These are phyloP conservation scores for Sandelia bainsii DNA, from an alignment of 2,797 vertebrate genomes.

Conservation along the genomic window DNA sequence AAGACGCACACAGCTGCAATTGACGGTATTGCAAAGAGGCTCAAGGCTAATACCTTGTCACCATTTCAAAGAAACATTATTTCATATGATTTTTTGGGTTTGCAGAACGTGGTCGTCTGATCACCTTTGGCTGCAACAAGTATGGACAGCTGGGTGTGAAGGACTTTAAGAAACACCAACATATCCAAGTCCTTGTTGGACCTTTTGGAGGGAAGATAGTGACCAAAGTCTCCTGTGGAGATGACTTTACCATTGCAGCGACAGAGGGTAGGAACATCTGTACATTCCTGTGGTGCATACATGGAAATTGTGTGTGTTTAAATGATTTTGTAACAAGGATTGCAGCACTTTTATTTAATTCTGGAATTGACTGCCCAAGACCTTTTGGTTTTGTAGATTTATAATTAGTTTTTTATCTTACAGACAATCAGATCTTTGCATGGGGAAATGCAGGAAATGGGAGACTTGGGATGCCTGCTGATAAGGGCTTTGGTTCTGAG, in stretches of 20 bases:
- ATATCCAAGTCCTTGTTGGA: constrained; percentile 93
- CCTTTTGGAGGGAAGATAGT: constrained; percentile 95
- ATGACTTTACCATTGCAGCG: constrained; percentile 97
- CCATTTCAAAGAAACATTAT: neutral
- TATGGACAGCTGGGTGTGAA: constrained; percentile 96
- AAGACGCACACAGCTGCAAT: constrained; percentile 97
- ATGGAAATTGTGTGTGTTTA: neutral
- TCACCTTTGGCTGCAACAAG: constrained; percentile 98
- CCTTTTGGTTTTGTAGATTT: neutral
- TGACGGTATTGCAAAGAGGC: constrained; percentile 85
- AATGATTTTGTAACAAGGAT: neutral
- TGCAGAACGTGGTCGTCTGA: constrained; percentile 91
- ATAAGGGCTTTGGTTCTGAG: constrained; percentile 94
- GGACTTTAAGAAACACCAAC: constrained; percentile 95
- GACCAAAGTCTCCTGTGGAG: constrained; percentile 95
- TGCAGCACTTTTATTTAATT: neutral
- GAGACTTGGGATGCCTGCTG: constrained; percentile 95
- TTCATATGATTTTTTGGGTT: constrained; percentile 7
- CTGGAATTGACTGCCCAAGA: neutral
- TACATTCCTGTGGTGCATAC: neutral
- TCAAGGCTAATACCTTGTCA: neutral
- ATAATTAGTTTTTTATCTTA: constrained; percentile 6
- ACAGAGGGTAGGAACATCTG: constrained; percentile 89
- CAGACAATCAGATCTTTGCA: constrained; percentile 99
- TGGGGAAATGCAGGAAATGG: constrained; percentile 99